Evolutionary conservation across 2,888 invertebrate genomes (phyloP), one percentile per base, ranked within the genome.

Genomic region (Cerastis rubricosa): DNA sequence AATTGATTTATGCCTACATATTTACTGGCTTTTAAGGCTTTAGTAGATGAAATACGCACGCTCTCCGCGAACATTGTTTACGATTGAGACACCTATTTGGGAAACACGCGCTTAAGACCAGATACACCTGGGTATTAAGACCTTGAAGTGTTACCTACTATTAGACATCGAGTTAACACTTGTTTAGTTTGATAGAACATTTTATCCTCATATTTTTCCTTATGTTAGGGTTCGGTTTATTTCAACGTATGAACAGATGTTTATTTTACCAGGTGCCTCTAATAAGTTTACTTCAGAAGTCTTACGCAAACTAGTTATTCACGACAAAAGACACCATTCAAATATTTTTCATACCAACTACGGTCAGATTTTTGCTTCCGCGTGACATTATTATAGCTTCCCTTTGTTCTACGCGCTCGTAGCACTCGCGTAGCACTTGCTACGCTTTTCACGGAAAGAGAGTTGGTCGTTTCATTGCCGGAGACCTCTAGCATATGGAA

Each of bases 1-100:
- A 94, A 94, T 94, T 94, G 94, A 95, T 95, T 95, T 94, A 95
- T 92, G 93, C 78, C 87, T 91, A 92, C 92, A 91, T 92, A 93
- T 94, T 94, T 93, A 93, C 92, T 91, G 91, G 93, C 92, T 94
- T 92, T 90, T 90, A 90, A 89, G 90, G 91, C 92, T 93, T 86
- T 92, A 92, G 89, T 92, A 90, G 92, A 91, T 88, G 92, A 91
- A 92, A 93, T 93, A 91, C 81, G 83, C 74, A 78, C 89, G 88
- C 85, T 90, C 82, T 87, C 83, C 79, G 77, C 71, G 81, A 84
- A 87, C 71, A 78, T 76, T 85, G 85, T 85, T 80, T 78, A 81
- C 79, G 77, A 82, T 83, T 83, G 76, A 81, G 84, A 83, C 84
- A 82, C 78, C 80, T 76, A 70, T 68, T 59, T 71, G 61, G 66